A percentile compares a stretch with the other conserved stretches of the same genome.
These are phyloP conservation scores for Hofmannophila pseudospretella DNA, from an alignment of 2,888 invertebrate species.

Conservation along the genomic window DNA sequence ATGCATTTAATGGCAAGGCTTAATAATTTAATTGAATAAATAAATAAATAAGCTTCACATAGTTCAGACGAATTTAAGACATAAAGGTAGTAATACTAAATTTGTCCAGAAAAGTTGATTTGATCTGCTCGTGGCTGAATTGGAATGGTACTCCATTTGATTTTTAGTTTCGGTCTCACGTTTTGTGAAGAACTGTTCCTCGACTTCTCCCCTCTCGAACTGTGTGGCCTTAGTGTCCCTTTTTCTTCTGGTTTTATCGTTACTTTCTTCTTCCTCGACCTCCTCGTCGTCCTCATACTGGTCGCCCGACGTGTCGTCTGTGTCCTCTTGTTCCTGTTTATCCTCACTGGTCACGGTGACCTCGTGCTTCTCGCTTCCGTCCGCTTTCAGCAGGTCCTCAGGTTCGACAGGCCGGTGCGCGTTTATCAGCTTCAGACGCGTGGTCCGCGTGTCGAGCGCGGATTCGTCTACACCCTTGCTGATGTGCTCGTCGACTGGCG, in stretches of 20 bases:
- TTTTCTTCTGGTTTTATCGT: slow-evolving; percentile 3
- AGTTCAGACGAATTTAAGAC: slow-evolving; percentile 41
- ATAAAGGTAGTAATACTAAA: slow-evolving; percentile 39
- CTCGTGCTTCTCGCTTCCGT: slow-evolving; percentile 41
- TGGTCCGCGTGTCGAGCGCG: slow-evolving; percentile 29
- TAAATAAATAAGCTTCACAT: slow-evolving; percentile 44
- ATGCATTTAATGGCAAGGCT: slow-evolving; percentile 72
- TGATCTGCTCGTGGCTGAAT: slow-evolving; percentile 18
- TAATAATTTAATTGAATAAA: slow-evolving; percentile 60
- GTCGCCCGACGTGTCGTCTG: slow-evolving; percentile 27
- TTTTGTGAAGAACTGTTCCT: slow-evolving; percentile 36
- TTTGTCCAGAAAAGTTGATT: slow-evolving; percentile 26
- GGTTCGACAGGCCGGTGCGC: slow-evolving; percentile 30
- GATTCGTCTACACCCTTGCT: slow-evolving; percentile 16
- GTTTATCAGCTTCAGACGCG: slow-evolving; percentile 62
- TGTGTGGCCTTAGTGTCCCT: slow-evolving; percentile 15
- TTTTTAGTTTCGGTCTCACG: slow-evolving; percentile 39
- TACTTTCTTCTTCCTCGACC: neutral
- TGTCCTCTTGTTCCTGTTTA: slow-evolving; percentile 14
- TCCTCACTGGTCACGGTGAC: slow-evolving; percentile 21
- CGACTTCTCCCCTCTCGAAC: slow-evolving; percentile 42
- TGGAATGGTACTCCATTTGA: slow-evolving; percentile 45
- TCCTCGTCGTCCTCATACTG: slow-evolving; percentile 21
- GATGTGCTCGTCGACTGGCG: slow-evolving; percentile 18
- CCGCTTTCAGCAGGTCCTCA: slow-evolving; percentile 38